phyloP scores from a whole-genome alignment of 2,113 vertebrate genomes.

The Neolamprologus sp. region DNA sequence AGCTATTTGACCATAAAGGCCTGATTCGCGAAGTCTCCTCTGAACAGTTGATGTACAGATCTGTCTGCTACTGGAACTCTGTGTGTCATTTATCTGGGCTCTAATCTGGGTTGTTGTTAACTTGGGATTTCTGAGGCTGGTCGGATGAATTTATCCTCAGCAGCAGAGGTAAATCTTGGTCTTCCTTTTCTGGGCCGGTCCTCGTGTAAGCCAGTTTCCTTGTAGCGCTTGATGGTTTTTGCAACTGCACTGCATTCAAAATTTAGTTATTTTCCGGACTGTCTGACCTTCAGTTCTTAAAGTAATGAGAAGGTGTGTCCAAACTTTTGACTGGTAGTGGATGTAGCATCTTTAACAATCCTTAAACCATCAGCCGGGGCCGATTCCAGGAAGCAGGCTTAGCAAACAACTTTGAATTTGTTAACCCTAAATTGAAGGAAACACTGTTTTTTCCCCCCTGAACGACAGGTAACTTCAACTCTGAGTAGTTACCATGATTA shows the following conservation, averaged over 20 bases:
- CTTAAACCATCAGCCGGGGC: not conserved
- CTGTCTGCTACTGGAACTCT: not conserved
- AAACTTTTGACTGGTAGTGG: not conserved
- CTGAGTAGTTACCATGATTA: not conserved
- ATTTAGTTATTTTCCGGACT: not conserved
- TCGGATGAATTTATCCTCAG: not conserved
- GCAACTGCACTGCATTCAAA: not conserved
- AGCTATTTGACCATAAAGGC: not conserved
- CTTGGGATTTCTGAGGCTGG: not conserved
- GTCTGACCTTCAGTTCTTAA: not conserved
- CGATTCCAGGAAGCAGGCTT: not conserved
- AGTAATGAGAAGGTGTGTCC: not conserved
- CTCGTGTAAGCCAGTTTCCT: not conserved
- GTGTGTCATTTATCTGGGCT: not conserved
- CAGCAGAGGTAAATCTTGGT: not conserved
- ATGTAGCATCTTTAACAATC: not conserved
- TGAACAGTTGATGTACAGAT: not conserved
- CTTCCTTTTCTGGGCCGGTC: not conserved
- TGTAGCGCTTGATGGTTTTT: not conserved
- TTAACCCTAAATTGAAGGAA: not conserved
- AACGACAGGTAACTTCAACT: not conserved
- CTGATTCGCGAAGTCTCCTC: rapidly evolving
- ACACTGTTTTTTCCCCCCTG: rapidly evolving
- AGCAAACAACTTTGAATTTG: not conserved
- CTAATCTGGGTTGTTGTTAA: not conserved